These are phyloP conservation scores for Picus viridis DNA, from an alignment of 2,797 vertebrate genomes.

Conservation along the genomic window DNA sequence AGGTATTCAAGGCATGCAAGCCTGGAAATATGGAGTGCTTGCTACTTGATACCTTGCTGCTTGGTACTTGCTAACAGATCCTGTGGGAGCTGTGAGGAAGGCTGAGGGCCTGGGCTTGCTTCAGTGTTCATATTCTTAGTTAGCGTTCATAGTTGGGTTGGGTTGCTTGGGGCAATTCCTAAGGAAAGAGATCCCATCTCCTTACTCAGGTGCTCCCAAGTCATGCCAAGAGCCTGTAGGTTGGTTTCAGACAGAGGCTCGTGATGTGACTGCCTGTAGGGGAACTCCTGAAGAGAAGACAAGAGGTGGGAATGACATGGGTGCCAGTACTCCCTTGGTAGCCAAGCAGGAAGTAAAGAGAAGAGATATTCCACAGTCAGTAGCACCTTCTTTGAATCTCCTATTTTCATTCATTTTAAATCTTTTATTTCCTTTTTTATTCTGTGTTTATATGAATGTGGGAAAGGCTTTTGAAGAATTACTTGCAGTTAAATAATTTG, in stretches of 20 bases:
- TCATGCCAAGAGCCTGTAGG: neutral
- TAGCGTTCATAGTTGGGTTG: neutral
- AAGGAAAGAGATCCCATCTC: neutral
- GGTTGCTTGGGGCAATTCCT: neutral
- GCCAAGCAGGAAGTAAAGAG: neutral
- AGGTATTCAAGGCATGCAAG: neutral
- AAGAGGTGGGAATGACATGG: neutral
- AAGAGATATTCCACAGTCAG: neutral
- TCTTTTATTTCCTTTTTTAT: slow-evolving; percentile 6
- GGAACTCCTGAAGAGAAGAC: neutral
- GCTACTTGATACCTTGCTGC: neutral
- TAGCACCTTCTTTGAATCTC: neutral
- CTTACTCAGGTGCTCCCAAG: neutral
- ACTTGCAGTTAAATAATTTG: neutral
- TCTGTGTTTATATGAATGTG: neutral
- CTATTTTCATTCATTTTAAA: neutral
- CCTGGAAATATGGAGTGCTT: neutral
- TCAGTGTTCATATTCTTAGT: neutral
- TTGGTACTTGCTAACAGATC: neutral
- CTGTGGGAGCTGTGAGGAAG: neutral
- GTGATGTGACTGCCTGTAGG: neutral
- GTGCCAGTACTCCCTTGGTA: neutral
- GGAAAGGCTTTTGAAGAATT: neutral
- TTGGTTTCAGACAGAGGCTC: neutral
- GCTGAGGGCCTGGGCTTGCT: neutral